phyloP scores from a whole-genome alignment of 2,113 vertebrate species.

The Ibidorhyncha struthersii region DNA sequence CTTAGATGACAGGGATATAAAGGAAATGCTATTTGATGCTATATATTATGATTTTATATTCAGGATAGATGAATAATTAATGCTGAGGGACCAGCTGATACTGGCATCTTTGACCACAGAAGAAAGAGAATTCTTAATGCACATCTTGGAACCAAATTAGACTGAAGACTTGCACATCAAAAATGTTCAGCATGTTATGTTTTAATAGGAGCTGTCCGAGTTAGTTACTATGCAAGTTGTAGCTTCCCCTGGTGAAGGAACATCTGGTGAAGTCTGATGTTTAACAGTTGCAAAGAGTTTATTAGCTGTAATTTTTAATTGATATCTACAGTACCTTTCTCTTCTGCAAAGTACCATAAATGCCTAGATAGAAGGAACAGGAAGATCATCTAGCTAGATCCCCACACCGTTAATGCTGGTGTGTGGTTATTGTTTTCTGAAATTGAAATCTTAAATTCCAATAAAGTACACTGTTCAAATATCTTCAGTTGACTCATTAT shows the following conservation, averaged over 20 bases:
- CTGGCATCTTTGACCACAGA: background rate
- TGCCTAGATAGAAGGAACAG: background rate
- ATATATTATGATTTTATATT: background rate
- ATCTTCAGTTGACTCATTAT: background rate
- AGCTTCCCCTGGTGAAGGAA: background rate
- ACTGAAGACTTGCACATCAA: background rate
- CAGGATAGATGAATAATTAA: background rate
- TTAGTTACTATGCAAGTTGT: background rate
- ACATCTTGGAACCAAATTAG: background rate
- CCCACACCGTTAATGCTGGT: background rate
- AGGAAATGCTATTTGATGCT: background rate
- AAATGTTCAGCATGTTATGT: background rate
- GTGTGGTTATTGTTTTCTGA: background rate
- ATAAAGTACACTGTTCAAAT: background rate
- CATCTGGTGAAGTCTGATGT: background rate
- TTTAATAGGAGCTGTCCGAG: background rate
- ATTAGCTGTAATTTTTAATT: background rate
- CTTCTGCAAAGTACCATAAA: background rate
- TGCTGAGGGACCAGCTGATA: background rate
- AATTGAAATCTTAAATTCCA: background rate
- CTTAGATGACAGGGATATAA: background rate
- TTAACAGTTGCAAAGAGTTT: background rate
- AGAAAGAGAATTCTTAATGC: background rate
- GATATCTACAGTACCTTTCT: background rate
- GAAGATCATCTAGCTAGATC: background rate